Evolutionary conservation across 2,888 invertebrate genomes (phyloP), one percentile per base, ranked within the genome.

Genomic region (Polydrusus tereticollis): DNA sequence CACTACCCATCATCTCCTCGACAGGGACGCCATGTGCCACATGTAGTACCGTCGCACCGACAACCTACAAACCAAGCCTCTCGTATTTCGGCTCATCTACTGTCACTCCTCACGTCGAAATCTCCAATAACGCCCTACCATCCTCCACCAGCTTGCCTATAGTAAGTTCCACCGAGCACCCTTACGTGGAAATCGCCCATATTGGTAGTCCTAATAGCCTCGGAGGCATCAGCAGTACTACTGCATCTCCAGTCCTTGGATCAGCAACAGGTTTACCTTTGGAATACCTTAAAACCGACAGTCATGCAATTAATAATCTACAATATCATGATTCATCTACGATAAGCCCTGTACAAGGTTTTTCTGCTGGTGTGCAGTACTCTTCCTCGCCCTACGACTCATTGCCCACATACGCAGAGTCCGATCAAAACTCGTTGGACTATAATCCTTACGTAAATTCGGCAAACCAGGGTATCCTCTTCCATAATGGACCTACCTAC

Each of bases 401-500:
- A 6, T 20, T 74, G 18, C 69, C 73, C 16, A 52, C 66, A 8
- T 74, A 75, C 14, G 72, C 72, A 18, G 78, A 79, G 63, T 50
- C 68, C 6, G 75, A 76, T 33, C 76, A 77, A 36, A 80, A 80
- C 66, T 76, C 77, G 14, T 62, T 80, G 41, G 79, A 80, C 8
- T 83, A 82, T 72, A 83, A 83, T 73, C 82, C 83, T 20, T 81
- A 83, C 59, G 77, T 79, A 5, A 80, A 79, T 23, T 78, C 79
- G 8, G 76, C 78, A 10, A 77, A 79, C 43, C 82, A 83, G 64
- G 81, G 82, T 2, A 83, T 84, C 68, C 78, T 81, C 20, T 81
- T 83, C 77, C 84, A 84, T 66, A 85, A 85, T 74, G 86, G 85
- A 4, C 86, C 86, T 12, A 86, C 85, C 3, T 85, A 85, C 77